Evolutionary conservation across 64 coral and sea anemone genomes (phyloP).

Genomic region (Hydrozoanthus tunicans): DNA sequence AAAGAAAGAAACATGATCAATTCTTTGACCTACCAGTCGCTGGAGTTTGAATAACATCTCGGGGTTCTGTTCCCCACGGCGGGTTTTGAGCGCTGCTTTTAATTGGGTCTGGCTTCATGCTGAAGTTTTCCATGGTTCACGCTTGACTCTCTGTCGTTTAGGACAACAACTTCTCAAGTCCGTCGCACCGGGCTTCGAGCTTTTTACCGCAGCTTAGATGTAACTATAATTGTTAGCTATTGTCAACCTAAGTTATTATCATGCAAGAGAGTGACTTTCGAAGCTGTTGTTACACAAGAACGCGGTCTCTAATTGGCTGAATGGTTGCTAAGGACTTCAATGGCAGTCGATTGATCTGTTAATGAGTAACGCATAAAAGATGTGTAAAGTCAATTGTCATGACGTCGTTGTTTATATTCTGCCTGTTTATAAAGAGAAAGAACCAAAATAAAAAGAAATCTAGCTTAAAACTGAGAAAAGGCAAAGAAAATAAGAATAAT

Average conservation of each 20-base stretch:
- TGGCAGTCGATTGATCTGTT: slow-evolving; percentile 7
- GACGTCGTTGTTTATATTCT: no score
- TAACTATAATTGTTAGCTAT: background rate
- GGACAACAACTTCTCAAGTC: background rate
- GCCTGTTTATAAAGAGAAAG: no score
- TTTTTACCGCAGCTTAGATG: background rate
- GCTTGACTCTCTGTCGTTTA: no score
- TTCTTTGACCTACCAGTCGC: slow-evolving; percentile 23
- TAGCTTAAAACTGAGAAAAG: no score
- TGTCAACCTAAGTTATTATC: background rate
- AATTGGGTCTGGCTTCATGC: slow-evolving; percentile 26
- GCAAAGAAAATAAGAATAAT: no score
- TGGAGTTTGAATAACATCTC: slow-evolving; percentile 39
- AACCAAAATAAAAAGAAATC: no score
- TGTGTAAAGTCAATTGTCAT: no score
- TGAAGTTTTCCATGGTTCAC: slow-evolving; percentile 11
- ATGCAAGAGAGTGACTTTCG: background rate
- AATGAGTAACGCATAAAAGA: background rate
- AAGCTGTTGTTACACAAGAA: slow-evolving; percentile 35
- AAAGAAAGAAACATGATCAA: background rate
- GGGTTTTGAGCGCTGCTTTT: slow-evolving; percentile 50
- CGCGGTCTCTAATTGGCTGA: slow-evolving; percentile 23
- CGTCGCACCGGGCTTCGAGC: background rate
- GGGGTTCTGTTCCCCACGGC: slow-evolving; percentile 44
- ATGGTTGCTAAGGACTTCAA: slow-evolving; percentile 32